phyloP scores from a whole-genome alignment of 92 coral and sea anemone species.

The Montipora capitata region DNA sequence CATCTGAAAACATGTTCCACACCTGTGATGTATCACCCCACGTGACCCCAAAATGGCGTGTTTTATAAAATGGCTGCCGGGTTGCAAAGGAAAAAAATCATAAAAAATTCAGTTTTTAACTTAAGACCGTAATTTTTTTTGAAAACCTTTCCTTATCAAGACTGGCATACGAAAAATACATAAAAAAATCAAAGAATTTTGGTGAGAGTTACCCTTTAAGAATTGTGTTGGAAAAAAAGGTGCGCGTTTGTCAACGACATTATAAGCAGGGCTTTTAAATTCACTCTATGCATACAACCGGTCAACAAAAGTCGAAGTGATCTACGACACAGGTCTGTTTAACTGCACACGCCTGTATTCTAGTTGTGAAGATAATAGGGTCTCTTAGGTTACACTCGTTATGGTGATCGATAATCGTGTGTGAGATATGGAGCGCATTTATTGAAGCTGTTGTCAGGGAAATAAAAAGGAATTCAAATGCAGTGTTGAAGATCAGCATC shows the following conservation, averaged over 20 bases:
- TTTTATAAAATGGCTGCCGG: no score
- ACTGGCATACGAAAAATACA: no score
- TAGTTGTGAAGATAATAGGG: neutral
- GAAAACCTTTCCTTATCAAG: no score
- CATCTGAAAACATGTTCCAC: no score
- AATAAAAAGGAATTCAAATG: neutral
- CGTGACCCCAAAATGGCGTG: no score
- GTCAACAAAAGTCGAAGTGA: conserved; percentile 26
- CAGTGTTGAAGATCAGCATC: conserved; percentile 15
- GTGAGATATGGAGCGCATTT: conserved; percentile 21
- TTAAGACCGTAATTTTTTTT: no score
- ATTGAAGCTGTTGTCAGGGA: conserved; percentile 29
- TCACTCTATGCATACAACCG: neutral
- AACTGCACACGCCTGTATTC: conserved; percentile 23
- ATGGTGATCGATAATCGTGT: conserved; percentile 15
- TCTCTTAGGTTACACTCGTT: no score
- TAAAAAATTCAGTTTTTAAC: no score
- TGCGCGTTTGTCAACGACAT: conserved; percentile 26
- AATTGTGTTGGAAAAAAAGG: conserved; percentile 5
- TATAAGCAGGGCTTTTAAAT: conserved; percentile 1
- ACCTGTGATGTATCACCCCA: no score
- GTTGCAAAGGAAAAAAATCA: no score
- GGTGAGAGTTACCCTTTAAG: no score
- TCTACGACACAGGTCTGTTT: conserved; percentile 6
- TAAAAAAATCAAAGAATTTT: no score